Conservation (phyloP, 2,888 invertebrate species). For the Eristalis pertinax region DNA sequence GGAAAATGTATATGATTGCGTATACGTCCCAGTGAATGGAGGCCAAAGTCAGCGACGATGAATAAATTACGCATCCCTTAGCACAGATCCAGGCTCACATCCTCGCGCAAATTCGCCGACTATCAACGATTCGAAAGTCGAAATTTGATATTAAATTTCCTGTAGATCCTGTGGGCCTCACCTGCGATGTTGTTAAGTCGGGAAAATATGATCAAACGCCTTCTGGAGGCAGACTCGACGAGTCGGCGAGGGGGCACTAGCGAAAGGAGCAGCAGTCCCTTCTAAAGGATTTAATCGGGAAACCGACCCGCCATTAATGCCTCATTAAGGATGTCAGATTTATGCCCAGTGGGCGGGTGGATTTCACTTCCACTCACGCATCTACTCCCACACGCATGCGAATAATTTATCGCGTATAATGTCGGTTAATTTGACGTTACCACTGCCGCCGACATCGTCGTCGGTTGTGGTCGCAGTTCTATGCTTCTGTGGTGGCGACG, state of each 20-base stretch:
- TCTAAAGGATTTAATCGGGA: conserved; percentile 55
- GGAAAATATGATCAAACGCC: background rate
- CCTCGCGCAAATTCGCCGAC: background rate
- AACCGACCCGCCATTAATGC: conserved; percentile 55
- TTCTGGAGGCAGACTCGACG: background rate
- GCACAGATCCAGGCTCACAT: background rate
- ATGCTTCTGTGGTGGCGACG: conserved; percentile 6
- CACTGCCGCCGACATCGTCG: background rate
- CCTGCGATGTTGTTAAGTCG: conserved; percentile 8
- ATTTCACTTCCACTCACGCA: conserved; percentile 24
- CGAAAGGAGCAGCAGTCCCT: background rate
- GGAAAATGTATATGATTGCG: conserved; percentile 47
- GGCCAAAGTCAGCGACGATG: conserved; percentile 27
- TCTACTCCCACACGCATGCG: conserved; percentile 31
- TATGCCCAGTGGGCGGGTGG: conserved; percentile 20
- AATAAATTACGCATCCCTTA: conserved; percentile 53
- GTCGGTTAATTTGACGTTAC: conserved; percentile 55
- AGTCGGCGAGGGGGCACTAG: no score
- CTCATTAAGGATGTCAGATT: conserved; percentile 53
- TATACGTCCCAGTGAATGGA: conserved; percentile 21
- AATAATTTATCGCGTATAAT: conserved; percentile 58
- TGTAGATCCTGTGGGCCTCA: background rate
- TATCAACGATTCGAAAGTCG: conserved; percentile 39
- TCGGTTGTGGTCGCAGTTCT: background rate
- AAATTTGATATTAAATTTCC: conserved; percentile 53